Conservation (phyloP, 1,140 invertebrate species). For the Drosophila bocqueti region DNA sequence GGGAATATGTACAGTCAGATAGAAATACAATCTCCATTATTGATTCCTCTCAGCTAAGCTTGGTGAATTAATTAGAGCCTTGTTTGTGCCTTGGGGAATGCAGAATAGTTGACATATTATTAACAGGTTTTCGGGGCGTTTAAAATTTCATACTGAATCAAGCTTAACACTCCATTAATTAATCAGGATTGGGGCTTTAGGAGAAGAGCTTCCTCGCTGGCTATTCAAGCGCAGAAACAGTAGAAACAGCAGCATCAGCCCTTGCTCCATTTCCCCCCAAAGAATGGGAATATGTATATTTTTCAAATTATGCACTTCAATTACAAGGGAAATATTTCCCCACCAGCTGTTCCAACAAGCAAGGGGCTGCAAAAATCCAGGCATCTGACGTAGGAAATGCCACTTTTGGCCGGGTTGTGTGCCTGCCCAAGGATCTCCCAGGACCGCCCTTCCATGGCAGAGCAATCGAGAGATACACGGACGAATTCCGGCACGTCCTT, state of each 20-base stretch:
- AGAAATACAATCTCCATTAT: not conserved
- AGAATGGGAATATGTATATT: slow-evolving; percentile 18
- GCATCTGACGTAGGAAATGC: slow-evolving; percentile 36
- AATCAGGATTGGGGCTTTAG: slow-evolving; percentile 1
- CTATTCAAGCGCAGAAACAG: not conserved
- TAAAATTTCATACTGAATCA: slow-evolving; percentile 11
- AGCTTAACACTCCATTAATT: slow-evolving; percentile 23
- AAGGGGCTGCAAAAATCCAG: slow-evolving; percentile 27
- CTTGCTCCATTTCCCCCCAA: not conserved
- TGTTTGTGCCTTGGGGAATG: not conserved
- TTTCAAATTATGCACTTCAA: slow-evolving; percentile 49
- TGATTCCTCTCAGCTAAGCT: not conserved
- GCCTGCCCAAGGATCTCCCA: slow-evolving; percentile 2
- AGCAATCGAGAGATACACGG: slow-evolving; percentile 63
- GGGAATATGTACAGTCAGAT: not conserved
- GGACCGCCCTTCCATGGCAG: not conserved
- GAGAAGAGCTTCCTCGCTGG: not conserved
- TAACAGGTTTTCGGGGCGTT: slow-evolving; percentile 8
- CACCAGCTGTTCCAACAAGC: slow-evolving; percentile 36
- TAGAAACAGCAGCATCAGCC: not conserved
- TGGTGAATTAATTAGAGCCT: slow-evolving; percentile 15
- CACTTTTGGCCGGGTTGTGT: slow-evolving; percentile 22
- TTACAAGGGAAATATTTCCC: slow-evolving; percentile 38
- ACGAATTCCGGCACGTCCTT: slow-evolving; percentile 72
- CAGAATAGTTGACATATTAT: slow-evolving; percentile 15